These are phyloP conservation scores for Pocillopora verrucosa DNA, from an alignment of 64 coral and sea anemone genomes.

Conservation along the genomic window DNA sequence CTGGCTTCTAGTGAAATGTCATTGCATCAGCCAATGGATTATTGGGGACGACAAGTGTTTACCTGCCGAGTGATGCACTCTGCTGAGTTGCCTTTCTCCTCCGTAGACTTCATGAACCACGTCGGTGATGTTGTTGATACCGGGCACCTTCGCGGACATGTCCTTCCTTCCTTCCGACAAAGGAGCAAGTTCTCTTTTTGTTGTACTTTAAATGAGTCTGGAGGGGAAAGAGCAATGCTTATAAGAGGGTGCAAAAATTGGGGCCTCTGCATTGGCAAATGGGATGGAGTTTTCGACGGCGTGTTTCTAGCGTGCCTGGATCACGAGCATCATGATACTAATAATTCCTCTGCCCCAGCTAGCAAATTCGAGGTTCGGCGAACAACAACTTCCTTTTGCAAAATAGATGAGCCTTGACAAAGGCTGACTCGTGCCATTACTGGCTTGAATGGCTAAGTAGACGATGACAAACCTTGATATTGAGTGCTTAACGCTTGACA, in stretches of 20 bases:
- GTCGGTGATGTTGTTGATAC: slow-evolving; percentile 28
- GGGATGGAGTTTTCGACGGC: too few species aligned
- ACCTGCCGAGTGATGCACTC: slow-evolving; percentile 50
- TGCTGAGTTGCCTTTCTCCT: slow-evolving; percentile 25
- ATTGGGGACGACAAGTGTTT: slow-evolving; percentile 31
- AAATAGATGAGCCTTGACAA: too few species aligned
- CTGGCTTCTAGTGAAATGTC: slow-evolving; percentile 19
- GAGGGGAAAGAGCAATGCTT: slow-evolving; percentile 69
- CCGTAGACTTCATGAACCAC: slow-evolving; percentile 46
- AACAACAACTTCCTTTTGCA: too few species aligned
- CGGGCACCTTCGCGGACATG: slow-evolving; percentile 32
- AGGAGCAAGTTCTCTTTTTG: not conserved
- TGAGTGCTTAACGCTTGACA: too few species aligned
- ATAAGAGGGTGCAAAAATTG: slow-evolving; percentile 33
- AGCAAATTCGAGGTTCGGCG: too few species aligned
- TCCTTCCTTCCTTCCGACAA: slow-evolving; percentile 29
- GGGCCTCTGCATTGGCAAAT: too few species aligned
- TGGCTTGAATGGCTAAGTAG: too few species aligned
- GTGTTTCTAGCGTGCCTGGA: too few species aligned
- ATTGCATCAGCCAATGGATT: slow-evolving; percentile 35
- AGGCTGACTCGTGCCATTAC: too few species aligned
- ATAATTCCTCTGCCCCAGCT: too few species aligned
- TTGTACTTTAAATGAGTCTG: slow-evolving; percentile 25
- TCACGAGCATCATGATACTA: too few species aligned
- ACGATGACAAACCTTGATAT: too few species aligned